Evolutionary conservation across 1,140 invertebrate genomes (phyloP).

Genomic region (Tetramorium alpestre): DNA sequence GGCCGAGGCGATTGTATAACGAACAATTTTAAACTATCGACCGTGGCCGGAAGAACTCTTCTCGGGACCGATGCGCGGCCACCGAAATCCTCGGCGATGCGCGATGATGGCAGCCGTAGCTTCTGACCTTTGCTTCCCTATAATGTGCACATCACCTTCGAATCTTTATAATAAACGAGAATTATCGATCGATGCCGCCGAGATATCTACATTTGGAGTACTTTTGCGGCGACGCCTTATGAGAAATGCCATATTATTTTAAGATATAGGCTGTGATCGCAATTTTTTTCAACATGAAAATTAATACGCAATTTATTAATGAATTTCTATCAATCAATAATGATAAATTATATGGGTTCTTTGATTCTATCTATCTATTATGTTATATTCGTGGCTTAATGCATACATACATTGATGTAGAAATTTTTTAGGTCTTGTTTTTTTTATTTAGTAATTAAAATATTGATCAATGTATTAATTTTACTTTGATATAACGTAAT

Average conservation of each 20-base stretch:
- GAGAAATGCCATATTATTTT: constrained; percentile 2
- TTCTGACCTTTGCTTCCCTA: constrained; percentile 24
- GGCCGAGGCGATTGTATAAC: constrained; percentile 20
- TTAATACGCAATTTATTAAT: background rate
- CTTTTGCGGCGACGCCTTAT: background rate
- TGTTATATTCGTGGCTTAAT: background rate
- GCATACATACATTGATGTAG: background rate
- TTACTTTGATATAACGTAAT: background rate
- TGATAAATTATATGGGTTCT: background rate
- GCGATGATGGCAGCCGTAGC: background rate
- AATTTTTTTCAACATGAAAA: background rate
- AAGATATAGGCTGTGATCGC: too few species aligned
- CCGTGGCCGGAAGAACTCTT: background rate
- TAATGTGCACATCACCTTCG: background rate
- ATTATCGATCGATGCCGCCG: background rate
- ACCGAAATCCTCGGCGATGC: background rate
- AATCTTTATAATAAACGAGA: constrained; percentile 3
- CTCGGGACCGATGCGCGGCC: background rate
- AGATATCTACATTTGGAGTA: background rate
- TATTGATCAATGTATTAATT: background rate
- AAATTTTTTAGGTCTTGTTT: background rate
- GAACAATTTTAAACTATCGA: constrained; percentile 36
- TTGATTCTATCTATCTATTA: background rate
- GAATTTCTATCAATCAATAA: too few species aligned
- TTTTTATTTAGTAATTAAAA: background rate